Conservation (phyloP, 1,140 invertebrate species). For the Drosophila kikkawai region DNA sequence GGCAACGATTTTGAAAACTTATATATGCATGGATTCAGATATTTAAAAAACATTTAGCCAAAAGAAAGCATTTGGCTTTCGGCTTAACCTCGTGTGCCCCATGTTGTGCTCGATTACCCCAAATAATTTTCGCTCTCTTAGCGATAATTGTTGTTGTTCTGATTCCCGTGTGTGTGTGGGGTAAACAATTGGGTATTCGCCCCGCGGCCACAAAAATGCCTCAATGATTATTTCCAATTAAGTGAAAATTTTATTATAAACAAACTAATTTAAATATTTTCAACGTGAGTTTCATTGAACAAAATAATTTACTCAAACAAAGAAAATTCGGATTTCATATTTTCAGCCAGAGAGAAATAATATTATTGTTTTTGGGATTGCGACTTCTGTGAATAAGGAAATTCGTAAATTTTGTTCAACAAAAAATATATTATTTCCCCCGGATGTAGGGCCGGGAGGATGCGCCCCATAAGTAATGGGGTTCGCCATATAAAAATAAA, state of each 20-base stretch:
- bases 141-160: conserved; percentile 46
- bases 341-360: conserved; percentile 23
- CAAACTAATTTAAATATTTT: conserved; percentile 82
- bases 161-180: conserved; percentile 29
- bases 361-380: conserved; percentile 44
- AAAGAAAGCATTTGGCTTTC: conserved; percentile 14
- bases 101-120: conserved; percentile 81
- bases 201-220: conserved; percentile 56
- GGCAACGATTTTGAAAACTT: conserved; percentile 12
- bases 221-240: conserved; percentile 80
- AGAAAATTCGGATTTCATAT: conserved; percentile 30
- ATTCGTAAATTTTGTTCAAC: conserved; percentile 60
- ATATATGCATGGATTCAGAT: conserved; percentile 15
- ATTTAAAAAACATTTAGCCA: conserved; percentile 75
- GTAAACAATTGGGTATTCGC: conserved; percentile 29
- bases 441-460: conserved; percentile 63
- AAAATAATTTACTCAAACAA: conserved; percentile 73
- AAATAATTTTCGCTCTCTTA: conserved; percentile 65
- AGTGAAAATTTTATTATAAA: conserved; percentile 84
- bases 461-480: conserved; percentile 39
- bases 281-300: conserved; percentile 70
- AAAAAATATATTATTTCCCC: conserved; percentile 57
- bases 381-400: conserved; percentile 49
- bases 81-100: conserved; percentile 59
- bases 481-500: conserved; percentile 59